Percentiles rank a stretch among this genome's conserved stretches.
phyloP scores from a whole-genome alignment of 2,888 invertebrate genomes.

The Melolontha melolontha region DNA sequence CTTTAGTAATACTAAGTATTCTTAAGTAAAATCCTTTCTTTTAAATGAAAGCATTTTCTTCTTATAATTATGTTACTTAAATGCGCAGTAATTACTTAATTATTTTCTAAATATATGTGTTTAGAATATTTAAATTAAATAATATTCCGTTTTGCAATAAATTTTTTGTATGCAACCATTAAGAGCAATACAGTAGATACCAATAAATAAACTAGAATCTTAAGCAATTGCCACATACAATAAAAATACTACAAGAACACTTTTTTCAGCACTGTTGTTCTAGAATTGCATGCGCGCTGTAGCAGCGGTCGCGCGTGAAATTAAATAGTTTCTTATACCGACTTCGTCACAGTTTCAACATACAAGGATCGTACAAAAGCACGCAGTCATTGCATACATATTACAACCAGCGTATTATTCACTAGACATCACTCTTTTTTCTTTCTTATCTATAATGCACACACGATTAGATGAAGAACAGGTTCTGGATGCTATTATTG shows the following conservation, averaged over 20 bases:
- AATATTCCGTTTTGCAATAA: no score
- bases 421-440: constrained; percentile 17
- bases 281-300: background rate
- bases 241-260: constrained; percentile 3
- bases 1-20: no score
- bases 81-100: no score
- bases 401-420: constrained; percentile 28
- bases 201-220: no score
- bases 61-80: no score
- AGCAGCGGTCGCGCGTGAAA: constrained; percentile 16
- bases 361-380: constrained; percentile 26
- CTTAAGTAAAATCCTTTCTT: no score
- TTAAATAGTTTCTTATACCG: constrained; percentile 29
- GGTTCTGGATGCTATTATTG: constrained; percentile 28
- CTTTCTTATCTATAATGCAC: constrained; percentile 28
- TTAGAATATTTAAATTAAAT: no score
- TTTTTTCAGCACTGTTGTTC: background rate
- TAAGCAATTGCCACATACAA: background rate
- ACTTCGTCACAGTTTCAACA: constrained; percentile 33
- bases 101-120: no score
- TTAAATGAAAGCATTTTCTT: no score
- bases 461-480: constrained; percentile 18
- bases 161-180: no score
- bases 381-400: constrained; percentile 34
- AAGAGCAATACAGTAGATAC: no score